A percentile compares a stretch with the other conserved stretches of the same genome.
Evolutionary conservation across 1,140 invertebrate genomes (phyloP).

Genomic region (Protaetia brevitarsis): DNA sequence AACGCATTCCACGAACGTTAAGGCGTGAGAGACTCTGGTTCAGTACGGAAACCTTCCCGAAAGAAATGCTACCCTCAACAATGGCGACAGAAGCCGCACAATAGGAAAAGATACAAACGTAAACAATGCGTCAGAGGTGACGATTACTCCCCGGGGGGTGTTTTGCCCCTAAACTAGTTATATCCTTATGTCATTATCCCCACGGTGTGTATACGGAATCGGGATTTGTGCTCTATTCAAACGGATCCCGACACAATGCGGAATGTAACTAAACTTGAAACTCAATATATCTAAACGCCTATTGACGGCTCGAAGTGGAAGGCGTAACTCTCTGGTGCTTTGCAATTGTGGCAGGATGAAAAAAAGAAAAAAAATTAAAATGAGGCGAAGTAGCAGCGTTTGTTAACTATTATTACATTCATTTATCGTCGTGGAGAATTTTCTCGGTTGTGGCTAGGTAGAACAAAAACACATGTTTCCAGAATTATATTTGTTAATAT

Average conservation of each 20-base stretch:
- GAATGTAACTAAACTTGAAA: constrained; percentile 12
- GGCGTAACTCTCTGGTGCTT: too few relatives aligned
- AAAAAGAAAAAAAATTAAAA: too few relatives aligned
- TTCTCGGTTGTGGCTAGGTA: too few relatives aligned
- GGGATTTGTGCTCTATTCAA: constrained; percentile 18
- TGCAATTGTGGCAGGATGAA: too few relatives aligned
- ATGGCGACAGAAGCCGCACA: constrained; percentile 11
- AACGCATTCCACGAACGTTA: background rate
- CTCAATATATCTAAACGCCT: background rate
- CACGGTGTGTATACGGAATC: constrained; percentile 2
- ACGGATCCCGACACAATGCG: background rate
- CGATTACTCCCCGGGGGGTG: constrained; percentile 32
- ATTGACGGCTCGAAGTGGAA: background rate
- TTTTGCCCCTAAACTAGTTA: constrained; percentile 34
- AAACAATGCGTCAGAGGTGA: constrained; percentile 34
- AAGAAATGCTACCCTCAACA: background rate
- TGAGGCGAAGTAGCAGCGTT: too few relatives aligned
- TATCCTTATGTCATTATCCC: constrained; percentile 35
- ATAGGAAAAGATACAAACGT: constrained; percentile 31
- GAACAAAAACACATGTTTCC: too few relatives aligned
- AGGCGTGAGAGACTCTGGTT: constrained; percentile 7
- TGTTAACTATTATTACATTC: too few relatives aligned
- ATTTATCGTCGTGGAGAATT: too few relatives aligned
- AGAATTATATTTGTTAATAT: too few relatives aligned
- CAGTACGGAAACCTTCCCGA: background rate